A percentile compares a stretch with the other conserved stretches of the same genome.
phyloP scores from a whole-genome alignment of 2,113 vertebrate species.

The Falco punctatus region DNA sequence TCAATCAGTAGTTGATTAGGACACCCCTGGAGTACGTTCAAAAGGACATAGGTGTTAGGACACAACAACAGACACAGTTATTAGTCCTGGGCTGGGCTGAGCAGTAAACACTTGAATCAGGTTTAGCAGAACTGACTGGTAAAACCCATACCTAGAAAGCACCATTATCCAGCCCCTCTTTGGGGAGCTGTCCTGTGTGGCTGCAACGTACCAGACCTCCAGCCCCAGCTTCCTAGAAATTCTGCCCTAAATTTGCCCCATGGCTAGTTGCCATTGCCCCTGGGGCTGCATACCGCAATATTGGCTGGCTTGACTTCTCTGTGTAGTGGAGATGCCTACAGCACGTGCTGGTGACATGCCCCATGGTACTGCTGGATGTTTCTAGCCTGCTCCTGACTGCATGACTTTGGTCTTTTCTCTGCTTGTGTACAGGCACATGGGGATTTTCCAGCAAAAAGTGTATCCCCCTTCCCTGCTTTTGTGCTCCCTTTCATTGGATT shows the following conservation, averaged over 20 bases:
- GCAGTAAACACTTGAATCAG: neutral
- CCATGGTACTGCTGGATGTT: neutral
- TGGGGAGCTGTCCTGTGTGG: neutral
- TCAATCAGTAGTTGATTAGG: neutral
- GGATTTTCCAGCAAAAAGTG: neutral
- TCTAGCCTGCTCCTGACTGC: neutral
- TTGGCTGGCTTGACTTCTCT: neutral
- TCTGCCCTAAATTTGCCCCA: neutral
- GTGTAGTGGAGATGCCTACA: neutral
- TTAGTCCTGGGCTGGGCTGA: neutral
- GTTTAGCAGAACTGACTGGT: neutral
- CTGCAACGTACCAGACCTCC: neutral
- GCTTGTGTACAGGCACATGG: neutral
- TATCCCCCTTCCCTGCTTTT: neutral
- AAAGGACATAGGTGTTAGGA: neutral
- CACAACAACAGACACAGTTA: neutral
- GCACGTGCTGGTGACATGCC: neutral
- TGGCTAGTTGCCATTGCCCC: neutral
- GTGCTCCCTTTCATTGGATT: neutral
- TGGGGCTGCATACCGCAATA: neutral
- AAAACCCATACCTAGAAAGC: neutral
- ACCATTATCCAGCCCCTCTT: neutral
- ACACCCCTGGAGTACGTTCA: neutral
- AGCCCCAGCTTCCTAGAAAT: neutral
- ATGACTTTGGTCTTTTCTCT: neutral